Evolutionary conservation across 2,113 vertebrate genomes (phyloP).

Genomic region (Psittacara wagleri): DNA sequence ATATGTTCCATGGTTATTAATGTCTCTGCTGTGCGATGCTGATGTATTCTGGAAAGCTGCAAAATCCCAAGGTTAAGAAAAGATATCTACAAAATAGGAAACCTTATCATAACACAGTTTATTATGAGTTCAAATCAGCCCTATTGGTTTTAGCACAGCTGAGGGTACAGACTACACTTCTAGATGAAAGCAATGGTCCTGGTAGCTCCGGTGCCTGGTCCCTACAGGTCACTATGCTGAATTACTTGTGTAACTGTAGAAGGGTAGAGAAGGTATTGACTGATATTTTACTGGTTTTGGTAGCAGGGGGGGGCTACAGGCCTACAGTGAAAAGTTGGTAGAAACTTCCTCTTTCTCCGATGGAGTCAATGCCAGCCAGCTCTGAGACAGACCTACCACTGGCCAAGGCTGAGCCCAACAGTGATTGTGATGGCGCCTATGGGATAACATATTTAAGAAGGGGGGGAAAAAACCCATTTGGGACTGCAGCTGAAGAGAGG

Average conservation of each 20-base stretch:
- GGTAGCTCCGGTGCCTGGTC: not conserved
- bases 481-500: not conserved
- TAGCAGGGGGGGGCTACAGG: not conserved
- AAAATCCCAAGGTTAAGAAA: not conserved
- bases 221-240: not conserved
- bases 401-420: not conserved
- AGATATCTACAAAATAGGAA: not conserved
- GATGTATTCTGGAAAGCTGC: not conserved
- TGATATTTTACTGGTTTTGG: not conserved
- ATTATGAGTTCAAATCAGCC: not conserved
- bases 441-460: not conserved
- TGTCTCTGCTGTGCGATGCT: not conserved
- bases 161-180: not conserved
- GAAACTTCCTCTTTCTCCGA: not conserved
- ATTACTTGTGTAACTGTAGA: not conserved
- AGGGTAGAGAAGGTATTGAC: not conserved
- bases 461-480: not conserved
- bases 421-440: fast-evolving
- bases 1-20: not conserved
- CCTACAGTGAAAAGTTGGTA: not conserved
- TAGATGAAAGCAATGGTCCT: not conserved
- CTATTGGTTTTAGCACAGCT: not conserved
- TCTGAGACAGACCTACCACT: not conserved
- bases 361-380: not conserved
- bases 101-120: not conserved